phyloP scores from a whole-genome alignment of 2,113 vertebrate genomes.

The Sporophila hypoxantha region DNA sequence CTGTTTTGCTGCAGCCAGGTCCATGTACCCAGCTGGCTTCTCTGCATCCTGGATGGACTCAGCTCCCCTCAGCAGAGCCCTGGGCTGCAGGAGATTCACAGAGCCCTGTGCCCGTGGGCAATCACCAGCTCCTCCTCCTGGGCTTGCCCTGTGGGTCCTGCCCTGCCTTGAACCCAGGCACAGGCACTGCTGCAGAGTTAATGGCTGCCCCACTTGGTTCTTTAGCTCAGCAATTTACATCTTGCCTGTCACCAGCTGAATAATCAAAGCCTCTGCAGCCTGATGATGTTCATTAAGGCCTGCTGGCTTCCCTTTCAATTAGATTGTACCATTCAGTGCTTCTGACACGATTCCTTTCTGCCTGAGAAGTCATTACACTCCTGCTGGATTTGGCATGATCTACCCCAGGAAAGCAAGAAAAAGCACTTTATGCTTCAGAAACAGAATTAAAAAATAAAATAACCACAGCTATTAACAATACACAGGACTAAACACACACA shows the following conservation, averaged over 20 bases:
- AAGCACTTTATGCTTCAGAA: neutral
- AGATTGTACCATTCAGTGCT: neutral
- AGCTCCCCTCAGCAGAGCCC: neutral
- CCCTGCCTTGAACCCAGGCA: neutral
- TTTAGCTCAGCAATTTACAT: conserved; percentile 6
- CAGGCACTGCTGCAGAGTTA: neutral
- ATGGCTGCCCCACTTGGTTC: neutral
- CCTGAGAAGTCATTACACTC: neutral
- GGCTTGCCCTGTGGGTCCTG: neutral
- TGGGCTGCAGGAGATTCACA: neutral
- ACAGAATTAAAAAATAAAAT: neutral
- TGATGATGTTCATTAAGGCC: neutral
- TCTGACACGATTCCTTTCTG: neutral
- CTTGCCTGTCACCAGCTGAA: neutral
- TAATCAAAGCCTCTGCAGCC: neutral
- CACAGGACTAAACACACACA: neutral
- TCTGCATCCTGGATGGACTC: neutral
- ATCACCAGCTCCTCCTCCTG: neutral
- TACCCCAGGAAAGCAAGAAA: neutral
- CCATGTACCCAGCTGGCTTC: neutral
- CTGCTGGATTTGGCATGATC: neutral
- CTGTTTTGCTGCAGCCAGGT: neutral
- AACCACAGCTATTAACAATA: neutral
- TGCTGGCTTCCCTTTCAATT: neutral
- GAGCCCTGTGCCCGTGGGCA: neutral